phyloP scores from a whole-genome alignment of 2,113 vertebrate species.

The Phylloscopus trochilus region DNA sequence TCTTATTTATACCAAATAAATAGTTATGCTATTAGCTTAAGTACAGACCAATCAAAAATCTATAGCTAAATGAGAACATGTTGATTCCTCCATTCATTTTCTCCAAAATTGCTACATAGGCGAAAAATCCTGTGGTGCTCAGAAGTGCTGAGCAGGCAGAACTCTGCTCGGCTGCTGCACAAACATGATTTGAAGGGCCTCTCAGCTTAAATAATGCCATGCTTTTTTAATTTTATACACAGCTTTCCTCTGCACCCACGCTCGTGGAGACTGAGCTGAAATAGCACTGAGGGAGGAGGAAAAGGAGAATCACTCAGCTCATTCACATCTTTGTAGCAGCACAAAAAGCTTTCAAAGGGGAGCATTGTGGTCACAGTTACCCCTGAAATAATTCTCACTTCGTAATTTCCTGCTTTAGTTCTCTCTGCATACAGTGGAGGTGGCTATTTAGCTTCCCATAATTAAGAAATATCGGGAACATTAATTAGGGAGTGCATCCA shows the following conservation, averaged over 20 bases:
- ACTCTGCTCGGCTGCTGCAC: conserved; percentile 34
- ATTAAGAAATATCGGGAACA: not conserved
- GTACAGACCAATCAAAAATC: conserved; percentile 47
- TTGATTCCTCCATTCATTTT: conserved; percentile 57
- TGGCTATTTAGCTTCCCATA: not conserved
- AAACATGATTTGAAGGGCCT: conserved; percentile 45
- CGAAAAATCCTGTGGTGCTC: conserved; percentile 9
- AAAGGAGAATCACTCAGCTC: not conserved
- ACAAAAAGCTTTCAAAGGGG: not conserved
- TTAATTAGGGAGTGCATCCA: not conserved
- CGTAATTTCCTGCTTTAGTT: not conserved
- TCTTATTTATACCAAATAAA: conserved; percentile 51
- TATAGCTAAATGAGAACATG: conserved; percentile 30
- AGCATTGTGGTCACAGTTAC: not conserved
- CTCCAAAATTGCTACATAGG: conserved; percentile 18
- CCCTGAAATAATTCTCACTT: not conserved
- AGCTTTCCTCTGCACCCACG: conserved; percentile 1
- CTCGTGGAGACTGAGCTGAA: not conserved
- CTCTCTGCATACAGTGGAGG: not conserved
- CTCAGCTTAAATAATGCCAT: conserved; percentile 32
- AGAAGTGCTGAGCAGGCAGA: conserved; percentile 31
- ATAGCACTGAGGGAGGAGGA: not conserved
- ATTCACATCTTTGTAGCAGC: not conserved
- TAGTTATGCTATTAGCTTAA: conserved; percentile 57
- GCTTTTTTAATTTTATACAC: conserved; percentile 1